Evolutionary conservation across 2,113 vertebrate genomes (phyloP), one percentile per base, ranked within the genome.

Genomic region (Pogonocichla stellata): DNA sequence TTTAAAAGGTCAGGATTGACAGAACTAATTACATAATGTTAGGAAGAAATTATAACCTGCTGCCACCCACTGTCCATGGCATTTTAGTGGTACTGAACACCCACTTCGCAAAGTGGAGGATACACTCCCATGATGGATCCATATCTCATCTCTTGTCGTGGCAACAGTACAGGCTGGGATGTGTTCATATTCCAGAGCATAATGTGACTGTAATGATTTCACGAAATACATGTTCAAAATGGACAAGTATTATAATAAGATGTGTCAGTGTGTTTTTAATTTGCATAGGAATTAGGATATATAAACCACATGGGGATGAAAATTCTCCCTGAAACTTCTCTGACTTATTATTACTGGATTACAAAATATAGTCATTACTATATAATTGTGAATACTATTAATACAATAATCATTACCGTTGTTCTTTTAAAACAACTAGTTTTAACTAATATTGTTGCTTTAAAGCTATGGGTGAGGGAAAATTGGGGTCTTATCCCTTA

Each of bases 181-280:
- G 3, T 31, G 20, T 78, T 91, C 56, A 91, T 77, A 53, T 80
- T 89, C 48, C 70, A 80, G 77, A 88, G 58, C 54, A 22, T 91
- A 40, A 87, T 72, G 38, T 34, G 70, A 92, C 31, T 72, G 48
- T 8, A 31, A 60, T 96, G 70, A 90, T 83, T 95, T 91, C 93
- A 86, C 54, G 62, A 72, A 90, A 92, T 54, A 24, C 33, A 20
- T 62, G 56, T 62, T 58, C 62, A 77, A 86, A 90, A 86, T 40
- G 51, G 94, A 78, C 87, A 91, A 91, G 84, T 66, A 65, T 65
- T 94, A 45, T 91, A 88, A 91, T 89, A 77, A 77, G 54, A 95
- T 91, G 67, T 92, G 90, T 93, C 90, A 89, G 57, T n/a, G 36
- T 53, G 57, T 56, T 93, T 66, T 93, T 91, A 31, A 95, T 96